Evolutionary conservation across 1,140 invertebrate genomes (phyloP).

Genomic region (Tetraneura akinire): DNA sequence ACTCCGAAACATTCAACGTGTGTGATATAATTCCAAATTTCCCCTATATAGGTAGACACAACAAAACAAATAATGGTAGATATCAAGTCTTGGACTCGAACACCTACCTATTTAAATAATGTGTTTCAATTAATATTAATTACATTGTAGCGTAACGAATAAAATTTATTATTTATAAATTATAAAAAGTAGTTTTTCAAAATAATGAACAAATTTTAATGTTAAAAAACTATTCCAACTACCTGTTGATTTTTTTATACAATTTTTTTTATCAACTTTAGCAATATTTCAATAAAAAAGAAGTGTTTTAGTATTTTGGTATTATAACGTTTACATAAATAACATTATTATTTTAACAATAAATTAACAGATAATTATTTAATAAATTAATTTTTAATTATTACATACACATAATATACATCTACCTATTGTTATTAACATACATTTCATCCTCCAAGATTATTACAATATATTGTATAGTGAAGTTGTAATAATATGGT

Average conservation of each 20-base stretch:
- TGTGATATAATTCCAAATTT: too few species aligned
- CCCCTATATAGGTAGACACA: too few species aligned
- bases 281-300: background rate
- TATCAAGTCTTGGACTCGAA: background rate
- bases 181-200: background rate
- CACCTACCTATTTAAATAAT: background rate
- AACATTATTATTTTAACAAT: background rate
- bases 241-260: background rate
- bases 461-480: too few species aligned
- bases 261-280: background rate
- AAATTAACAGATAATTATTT: background rate
- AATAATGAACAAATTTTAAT: background rate
- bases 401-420: background rate
- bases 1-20: too few species aligned
- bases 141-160: background rate
- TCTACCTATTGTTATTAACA: background rate
- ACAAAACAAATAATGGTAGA: background rate
- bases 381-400: background rate
- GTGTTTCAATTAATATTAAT: background rate
- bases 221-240: background rate
- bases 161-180: background rate
- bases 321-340: background rate
- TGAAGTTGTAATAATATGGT: too few species aligned
- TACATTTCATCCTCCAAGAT: too few species aligned
- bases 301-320: background rate